phyloP scores from a whole-genome alignment of 2,888 invertebrate species.

The Ormyrus rosae region DNA sequence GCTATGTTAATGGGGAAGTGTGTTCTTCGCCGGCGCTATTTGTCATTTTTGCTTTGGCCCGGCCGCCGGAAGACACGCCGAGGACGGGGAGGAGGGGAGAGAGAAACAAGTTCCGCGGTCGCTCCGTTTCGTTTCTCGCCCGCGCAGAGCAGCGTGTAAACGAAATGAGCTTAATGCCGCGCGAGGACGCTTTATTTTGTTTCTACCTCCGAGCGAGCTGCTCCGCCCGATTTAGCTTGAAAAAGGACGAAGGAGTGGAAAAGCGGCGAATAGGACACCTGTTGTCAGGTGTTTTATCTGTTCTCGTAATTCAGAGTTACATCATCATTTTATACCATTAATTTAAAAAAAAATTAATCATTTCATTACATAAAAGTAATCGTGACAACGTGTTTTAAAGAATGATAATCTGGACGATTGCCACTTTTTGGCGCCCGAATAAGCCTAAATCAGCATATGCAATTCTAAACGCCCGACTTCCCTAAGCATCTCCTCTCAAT shows the following conservation, averaged over 20 bases:
- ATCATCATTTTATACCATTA: no score
- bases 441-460: no score
- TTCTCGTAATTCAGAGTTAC: no score
- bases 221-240: neutral
- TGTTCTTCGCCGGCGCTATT: slow-evolving; percentile 64
- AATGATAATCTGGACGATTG: no score
- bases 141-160: slow-evolving; percentile 21
- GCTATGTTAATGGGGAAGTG: slow-evolving; percentile 66
- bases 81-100: slow-evolving; percentile 21
- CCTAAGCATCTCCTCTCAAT: neutral
- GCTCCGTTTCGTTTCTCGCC: slow-evolving; percentile 50
- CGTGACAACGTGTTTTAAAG: no score
- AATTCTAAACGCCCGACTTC: no score
- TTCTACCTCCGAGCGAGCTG: neutral
- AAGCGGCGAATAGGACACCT: no score
- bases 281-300: no score
- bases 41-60: slow-evolving; percentile 66
- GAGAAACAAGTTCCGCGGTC: slow-evolving; percentile 15
- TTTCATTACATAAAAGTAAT: no score
- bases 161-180: slow-evolving; percentile 55
- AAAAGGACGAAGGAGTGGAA: no score
- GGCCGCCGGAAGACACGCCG: slow-evolving; percentile 24
- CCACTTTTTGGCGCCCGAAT: no score
- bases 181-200: neutral
- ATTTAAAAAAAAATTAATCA: no score